Conservation (phyloP, 2,797 vertebrate genomes). For the Cyprinella venusta region DNA sequence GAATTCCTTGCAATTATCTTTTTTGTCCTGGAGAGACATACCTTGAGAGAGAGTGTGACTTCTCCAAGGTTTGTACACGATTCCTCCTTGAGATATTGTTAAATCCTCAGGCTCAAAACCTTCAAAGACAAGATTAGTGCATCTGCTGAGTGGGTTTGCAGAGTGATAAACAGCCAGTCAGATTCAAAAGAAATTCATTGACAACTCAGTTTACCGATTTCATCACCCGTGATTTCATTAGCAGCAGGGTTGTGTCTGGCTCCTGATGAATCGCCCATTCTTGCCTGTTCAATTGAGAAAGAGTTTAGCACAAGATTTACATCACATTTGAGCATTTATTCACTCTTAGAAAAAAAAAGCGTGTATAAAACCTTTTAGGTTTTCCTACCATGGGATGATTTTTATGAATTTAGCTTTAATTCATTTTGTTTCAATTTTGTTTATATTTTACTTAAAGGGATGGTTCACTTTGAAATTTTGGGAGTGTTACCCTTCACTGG, state of each 20-base stretch:
- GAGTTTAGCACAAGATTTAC: background rate
- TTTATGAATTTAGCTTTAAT: background rate
- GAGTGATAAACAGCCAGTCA: background rate
- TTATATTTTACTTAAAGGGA: no score
- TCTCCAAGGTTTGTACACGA: constrained; percentile 32
- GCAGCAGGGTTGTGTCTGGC: constrained; percentile 63
- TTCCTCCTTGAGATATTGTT: background rate
- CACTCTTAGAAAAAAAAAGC: background rate
- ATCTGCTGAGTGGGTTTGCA: constrained; percentile 17
- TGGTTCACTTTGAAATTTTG: no score
- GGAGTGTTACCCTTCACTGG: no score
- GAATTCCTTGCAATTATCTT: background rate
- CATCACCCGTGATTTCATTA: constrained; percentile 65
- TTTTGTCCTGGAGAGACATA: constrained; percentile 22
- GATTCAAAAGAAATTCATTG: background rate
- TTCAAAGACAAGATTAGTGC: constrained; percentile 26
- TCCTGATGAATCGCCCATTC: constrained; percentile 55
- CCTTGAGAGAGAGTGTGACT: constrained; percentile 48
- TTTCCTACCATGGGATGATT: background rate
- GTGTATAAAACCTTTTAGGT: background rate
- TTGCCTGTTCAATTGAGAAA: constrained; percentile 64
- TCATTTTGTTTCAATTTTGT: background rate
- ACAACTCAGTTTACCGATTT: constrained; percentile 62
- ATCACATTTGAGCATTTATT: background rate
- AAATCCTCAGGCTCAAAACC: background rate